Percentiles rank a stretch among this genome's conserved stretches.
phyloP scores from a whole-genome alignment of 2,113 vertebrate species.

The Poeciliopsis turrubarensis region DNA sequence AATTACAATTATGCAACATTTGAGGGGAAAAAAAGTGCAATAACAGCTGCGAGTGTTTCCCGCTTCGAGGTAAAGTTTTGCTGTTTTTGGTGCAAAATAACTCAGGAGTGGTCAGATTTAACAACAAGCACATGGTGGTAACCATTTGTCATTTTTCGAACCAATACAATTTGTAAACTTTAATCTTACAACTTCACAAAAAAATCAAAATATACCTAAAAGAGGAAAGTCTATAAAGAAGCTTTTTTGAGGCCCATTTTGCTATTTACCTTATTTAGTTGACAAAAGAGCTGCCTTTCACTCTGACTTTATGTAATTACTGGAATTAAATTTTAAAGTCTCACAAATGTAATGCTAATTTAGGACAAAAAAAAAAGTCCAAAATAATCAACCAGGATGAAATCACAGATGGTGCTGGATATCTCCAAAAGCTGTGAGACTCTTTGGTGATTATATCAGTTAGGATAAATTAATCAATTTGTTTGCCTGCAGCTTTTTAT shows the following conservation, averaged over 20 bases:
- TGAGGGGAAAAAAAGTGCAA: too few relatives aligned
- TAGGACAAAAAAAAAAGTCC: background rate
- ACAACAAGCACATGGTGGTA: background rate
- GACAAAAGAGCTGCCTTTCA: constrained; percentile 16
- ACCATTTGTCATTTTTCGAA: too few relatives aligned
- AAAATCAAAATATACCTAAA: constrained; percentile 64
- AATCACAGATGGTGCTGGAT: background rate
- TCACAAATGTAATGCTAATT: background rate
- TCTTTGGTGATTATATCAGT: constrained; percentile 27
- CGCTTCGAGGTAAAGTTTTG: background rate
- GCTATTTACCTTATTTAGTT: background rate
- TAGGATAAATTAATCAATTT: background rate
- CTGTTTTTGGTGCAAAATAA: background rate
- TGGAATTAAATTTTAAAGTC: background rate
- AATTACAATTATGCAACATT: too few relatives aligned
- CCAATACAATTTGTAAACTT: background rate
- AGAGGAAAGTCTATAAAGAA: constrained; percentile 40
- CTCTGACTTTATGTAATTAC: background rate
- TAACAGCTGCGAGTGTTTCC: background rate
- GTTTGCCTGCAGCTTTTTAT: constrained; percentile 27
- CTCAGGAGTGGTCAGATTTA: background rate
- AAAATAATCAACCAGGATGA: too few relatives aligned
- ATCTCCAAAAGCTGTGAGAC: background rate
- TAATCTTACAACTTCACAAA: constrained; percentile 53
- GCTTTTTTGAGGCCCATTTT: constrained; percentile 2